Conservation (phyloP, 2,888 invertebrate genomes). For the Eristalis pertinax region DNA sequence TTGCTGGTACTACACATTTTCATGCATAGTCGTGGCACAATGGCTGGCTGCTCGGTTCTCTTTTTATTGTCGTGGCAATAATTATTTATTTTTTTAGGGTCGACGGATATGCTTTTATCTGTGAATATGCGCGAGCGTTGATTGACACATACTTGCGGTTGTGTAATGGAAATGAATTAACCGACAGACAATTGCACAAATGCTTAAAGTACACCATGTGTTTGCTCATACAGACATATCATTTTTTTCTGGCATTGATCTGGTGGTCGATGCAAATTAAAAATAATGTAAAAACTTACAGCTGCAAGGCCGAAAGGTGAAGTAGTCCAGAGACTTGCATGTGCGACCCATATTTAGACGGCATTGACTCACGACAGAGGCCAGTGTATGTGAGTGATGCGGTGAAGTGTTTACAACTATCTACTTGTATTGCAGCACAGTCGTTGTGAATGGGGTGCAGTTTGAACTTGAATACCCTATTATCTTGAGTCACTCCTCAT, state of each 20-base stretch:
- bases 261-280: background rate
- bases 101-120: background rate
- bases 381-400: background rate
- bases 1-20: constrained; percentile 14
- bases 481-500: background rate
- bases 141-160: background rate
- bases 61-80: constrained; percentile 4
- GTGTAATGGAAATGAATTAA: background rate
- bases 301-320: background rate
- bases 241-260: background rate
- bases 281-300: background rate
- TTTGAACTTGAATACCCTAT: background rate
- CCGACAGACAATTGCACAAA: constrained; percentile 1
- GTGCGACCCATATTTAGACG: too few relatives aligned
- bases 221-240: background rate
- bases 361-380: too few relatives aligned
- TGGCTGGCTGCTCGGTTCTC: constrained; percentile 10
- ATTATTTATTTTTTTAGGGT: constrained; percentile 1
- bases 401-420: background rate
- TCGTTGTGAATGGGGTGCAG: background rate
- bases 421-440: background rate
- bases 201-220: background rate
- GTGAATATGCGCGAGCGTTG: background rate
- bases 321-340: background rate
- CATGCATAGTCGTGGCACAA: constrained; percentile 19